A percentile compares a stretch with the other conserved stretches of the same genome.
These are phyloP conservation scores for Cranoglanis bouderius DNA, from an alignment of 2,113 vertebrate genomes.

Conservation along the genomic window DNA sequence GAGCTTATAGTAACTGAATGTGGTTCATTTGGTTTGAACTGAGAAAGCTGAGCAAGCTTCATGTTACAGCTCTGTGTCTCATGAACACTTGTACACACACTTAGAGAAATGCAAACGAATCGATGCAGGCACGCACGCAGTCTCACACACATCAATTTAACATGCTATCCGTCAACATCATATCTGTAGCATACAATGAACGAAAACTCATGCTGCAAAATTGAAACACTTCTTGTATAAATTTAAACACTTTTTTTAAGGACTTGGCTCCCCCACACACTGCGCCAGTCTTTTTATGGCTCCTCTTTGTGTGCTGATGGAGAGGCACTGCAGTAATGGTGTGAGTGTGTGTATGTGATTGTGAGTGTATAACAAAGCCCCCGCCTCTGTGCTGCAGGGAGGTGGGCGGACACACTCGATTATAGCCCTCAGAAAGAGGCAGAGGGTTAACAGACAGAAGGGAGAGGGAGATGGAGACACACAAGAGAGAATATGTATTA, in stretches of 20 bases:
- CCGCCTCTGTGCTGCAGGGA: constrained; percentile 60
- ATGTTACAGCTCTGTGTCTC: background rate
- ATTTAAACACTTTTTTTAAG: constrained; percentile 8
- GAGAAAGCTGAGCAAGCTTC: background rate
- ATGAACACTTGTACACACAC: background rate
- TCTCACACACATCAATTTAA: background rate
- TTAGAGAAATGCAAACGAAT: background rate
- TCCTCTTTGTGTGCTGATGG: constrained; percentile 35
- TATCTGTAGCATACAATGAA: background rate
- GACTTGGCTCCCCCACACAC: constrained; percentile 6
- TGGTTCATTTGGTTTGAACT: background rate
- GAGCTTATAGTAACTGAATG: background rate
- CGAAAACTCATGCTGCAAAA: background rate
- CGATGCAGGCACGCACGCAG: background rate
- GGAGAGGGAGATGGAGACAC: constrained; percentile 4
- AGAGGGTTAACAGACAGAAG: constrained; percentile 25
- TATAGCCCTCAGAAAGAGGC: constrained; percentile 65
- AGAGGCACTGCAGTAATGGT: constrained; percentile 51
- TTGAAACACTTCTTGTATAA: constrained; percentile 4
- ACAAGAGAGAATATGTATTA: constrained; percentile 31
- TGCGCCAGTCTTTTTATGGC: constrained; percentile 44
- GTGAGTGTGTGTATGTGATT: constrained; percentile 38
- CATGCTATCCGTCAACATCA: background rate
- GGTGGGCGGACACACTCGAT: constrained; percentile 75
- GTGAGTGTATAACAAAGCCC: constrained; percentile 60